phyloP scores from a whole-genome alignment of 2,113 vertebrate genomes.

The Tetraodon nigroviridis region DNA sequence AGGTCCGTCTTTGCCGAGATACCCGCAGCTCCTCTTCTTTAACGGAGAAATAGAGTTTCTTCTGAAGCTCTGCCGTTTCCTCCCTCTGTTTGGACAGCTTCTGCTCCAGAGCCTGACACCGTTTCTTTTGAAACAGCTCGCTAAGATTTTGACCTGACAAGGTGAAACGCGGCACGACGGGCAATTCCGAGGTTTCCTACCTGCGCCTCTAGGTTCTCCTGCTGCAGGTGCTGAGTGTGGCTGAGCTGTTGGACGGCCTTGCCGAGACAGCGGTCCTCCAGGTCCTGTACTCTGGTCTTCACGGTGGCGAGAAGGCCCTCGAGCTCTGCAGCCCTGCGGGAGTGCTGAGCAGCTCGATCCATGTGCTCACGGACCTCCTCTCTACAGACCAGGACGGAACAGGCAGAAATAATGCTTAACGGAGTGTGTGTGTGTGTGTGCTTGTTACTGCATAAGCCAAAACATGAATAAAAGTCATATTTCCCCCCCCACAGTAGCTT shows the following conservation, averaged over 20 bases:
- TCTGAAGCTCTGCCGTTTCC: slow-evolving; percentile 73
- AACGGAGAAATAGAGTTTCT: slow-evolving; percentile 67
- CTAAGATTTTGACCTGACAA: not conserved
- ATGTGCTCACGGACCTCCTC: slow-evolving; percentile 75
- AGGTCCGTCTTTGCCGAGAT: slow-evolving; percentile 71
- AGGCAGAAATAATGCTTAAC: no score
- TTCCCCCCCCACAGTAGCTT: no score
- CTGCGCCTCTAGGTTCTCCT: slow-evolving; percentile 72
- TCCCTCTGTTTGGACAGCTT: slow-evolving; percentile 71
- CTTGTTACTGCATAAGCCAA: no score
- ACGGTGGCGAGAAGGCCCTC: slow-evolving; percentile 78
- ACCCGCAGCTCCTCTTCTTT: slow-evolving; percentile 73
- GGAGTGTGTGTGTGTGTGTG: no score
- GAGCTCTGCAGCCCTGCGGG: slow-evolving; percentile 77
- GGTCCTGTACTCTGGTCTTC: slow-evolving; percentile 80
- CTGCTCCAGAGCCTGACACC: slow-evolving; percentile 71
- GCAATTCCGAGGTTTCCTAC: slow-evolving; percentile 45
- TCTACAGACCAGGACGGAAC: slow-evolving; percentile 53
- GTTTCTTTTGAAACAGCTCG: slow-evolving; percentile 34
- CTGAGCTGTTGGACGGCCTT: slow-evolving; percentile 76
- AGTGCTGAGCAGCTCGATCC: slow-evolving; percentile 66
- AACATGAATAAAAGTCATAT: no score
- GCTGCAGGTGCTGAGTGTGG: slow-evolving; percentile 73
- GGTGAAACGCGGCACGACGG: not conserved
- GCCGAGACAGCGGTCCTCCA: slow-evolving; percentile 82